These are phyloP conservation scores for Glossophaga mutica DNA, from an alignment of 2,797 vertebrate genomes.

Conservation along the genomic window DNA sequence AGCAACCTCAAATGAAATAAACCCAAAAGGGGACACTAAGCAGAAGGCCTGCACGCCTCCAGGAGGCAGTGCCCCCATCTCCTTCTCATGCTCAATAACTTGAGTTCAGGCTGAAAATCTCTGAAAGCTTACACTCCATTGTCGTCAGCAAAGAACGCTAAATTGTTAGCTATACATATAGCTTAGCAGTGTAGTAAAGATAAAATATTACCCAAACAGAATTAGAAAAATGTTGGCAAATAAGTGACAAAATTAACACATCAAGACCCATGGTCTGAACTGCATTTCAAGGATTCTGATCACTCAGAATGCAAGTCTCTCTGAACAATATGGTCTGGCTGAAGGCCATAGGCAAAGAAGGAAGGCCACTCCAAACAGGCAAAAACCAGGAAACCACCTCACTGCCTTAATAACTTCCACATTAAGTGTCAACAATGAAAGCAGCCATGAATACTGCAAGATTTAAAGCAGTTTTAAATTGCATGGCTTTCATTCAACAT, in stretches of 20 bases:
- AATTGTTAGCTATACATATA: accelerated
- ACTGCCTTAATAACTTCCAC: too few species aligned
- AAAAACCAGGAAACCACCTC: neutral
- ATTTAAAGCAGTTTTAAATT: accelerated
- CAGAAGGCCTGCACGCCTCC: accelerated
- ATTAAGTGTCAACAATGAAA: neutral
- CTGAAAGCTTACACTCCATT: accelerated
- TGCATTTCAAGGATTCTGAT: neutral
- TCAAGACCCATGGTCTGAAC: neutral
- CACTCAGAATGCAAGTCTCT: neutral
- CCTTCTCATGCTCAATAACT: neutral
- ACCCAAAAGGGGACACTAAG: too few species aligned
- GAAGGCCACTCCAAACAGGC: too few species aligned
- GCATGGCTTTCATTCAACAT: neutral
- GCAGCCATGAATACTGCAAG: accelerated
- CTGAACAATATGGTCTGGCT: neutral
- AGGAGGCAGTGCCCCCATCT: neutral
- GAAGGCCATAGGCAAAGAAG: neutral
- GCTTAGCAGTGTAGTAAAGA: too few species aligned
- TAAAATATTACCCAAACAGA: neutral
- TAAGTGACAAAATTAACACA: too few species aligned
- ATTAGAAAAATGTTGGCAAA: neutral
- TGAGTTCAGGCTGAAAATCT: neutral
- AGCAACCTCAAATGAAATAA: neutral
- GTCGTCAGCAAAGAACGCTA: neutral